phyloP scores from a whole-genome alignment of 1,140 invertebrate species.

The Macrosteles quadrilineatus region DNA sequence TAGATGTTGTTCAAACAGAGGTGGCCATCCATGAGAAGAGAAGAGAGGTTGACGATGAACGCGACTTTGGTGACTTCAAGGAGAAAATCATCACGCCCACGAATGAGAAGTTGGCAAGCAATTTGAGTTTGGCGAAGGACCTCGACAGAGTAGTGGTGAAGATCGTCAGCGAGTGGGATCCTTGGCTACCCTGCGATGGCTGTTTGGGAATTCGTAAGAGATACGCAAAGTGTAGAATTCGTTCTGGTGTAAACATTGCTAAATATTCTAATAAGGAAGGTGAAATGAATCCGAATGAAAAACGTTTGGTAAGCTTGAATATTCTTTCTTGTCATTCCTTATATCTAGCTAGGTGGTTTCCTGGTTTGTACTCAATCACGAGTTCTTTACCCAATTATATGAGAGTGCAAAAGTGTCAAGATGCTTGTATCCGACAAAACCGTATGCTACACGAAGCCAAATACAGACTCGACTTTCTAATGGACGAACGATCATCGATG shows the following conservation, averaged over 20 bases:
- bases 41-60: background rate
- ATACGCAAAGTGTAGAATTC: slow-evolving; percentile 23
- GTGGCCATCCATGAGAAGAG: background rate
- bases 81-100: background rate
- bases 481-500: background rate
- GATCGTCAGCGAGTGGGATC: slow-evolving; percentile 11
- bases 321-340: background rate
- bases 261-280: background rate
- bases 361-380: background rate
- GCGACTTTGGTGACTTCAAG: background rate
- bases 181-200: slow-evolving; percentile 31
- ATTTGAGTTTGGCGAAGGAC: background rate
- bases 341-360: background rate
- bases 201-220: slow-evolving; percentile 20
- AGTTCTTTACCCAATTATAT: background rate
- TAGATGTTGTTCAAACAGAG: background rate
- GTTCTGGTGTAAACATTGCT: background rate
- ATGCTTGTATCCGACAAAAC: background rate
- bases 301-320: background rate
- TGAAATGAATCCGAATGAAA: background rate
- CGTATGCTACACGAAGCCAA: background rate
- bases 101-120: background rate
- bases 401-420: background rate
- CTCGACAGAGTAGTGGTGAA: background rate
- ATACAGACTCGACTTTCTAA: background rate